Percentiles rank a stretch among this genome's conserved stretches.
These are phyloP conservation scores for Muscicapa comitata DNA, from an alignment of 2,797 vertebrate species.

Conservation along the genomic window DNA sequence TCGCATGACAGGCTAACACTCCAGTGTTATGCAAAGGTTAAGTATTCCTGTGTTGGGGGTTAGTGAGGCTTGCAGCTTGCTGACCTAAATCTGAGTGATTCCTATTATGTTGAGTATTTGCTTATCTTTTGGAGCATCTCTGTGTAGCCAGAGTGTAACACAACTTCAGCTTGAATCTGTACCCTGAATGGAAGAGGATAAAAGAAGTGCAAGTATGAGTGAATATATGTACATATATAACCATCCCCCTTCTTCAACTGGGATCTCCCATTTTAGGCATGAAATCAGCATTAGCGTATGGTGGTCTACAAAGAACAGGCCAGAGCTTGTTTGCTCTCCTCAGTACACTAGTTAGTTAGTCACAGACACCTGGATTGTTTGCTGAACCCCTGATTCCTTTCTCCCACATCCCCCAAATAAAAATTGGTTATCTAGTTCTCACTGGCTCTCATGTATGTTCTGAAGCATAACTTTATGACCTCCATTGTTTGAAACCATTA, in stretches of 20 bases:
- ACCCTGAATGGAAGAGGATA: not conserved
- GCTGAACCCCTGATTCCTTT: not conserved
- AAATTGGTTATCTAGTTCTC: not conserved
- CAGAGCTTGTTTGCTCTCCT: not conserved
- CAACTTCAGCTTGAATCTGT: not conserved
- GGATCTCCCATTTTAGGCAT: not conserved
- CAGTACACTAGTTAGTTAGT: not conserved
- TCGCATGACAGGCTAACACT: not conserved
- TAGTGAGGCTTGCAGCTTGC: conserved; percentile 37
- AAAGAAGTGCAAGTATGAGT: not conserved
- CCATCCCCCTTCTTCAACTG: not conserved
- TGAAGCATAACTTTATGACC: conserved; percentile 12
- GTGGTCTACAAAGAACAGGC: not conserved
- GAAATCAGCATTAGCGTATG: not conserved
- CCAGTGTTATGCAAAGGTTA: not conserved
- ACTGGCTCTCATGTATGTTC: not conserved
- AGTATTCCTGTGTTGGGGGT: conserved; percentile 44
- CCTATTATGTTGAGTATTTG: conserved; percentile 43
- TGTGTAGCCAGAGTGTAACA: not conserved
- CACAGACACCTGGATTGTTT: not conserved
- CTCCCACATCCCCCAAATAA: not conserved
- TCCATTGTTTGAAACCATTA: conserved; percentile 25
- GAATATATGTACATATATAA: not conserved
- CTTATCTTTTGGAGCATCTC: conserved; percentile 1
- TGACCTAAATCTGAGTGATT: conserved; percentile 46